These are phyloP conservation scores for Chrysoperla carnea DNA, from an alignment of 1,140 invertebrate genomes.

Conservation along the genomic window DNA sequence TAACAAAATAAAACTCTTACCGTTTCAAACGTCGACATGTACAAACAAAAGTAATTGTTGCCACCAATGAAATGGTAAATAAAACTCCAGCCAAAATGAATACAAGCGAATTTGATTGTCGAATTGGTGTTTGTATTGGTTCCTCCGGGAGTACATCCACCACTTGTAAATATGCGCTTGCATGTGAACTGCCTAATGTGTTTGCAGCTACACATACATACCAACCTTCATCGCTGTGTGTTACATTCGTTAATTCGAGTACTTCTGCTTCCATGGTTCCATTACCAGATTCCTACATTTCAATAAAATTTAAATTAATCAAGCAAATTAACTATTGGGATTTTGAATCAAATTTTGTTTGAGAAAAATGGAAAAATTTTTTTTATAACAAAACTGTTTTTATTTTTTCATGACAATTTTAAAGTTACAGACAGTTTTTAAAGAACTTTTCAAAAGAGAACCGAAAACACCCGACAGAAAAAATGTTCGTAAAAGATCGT, in stretches of 20 bases:
- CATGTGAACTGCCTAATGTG: constrained; percentile 53
- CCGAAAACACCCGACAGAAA: too few relatives aligned
- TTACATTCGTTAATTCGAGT: constrained; percentile 64
- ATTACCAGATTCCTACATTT: not conserved
- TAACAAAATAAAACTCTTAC: constrained; percentile 6
- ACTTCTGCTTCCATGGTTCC: constrained; percentile 40
- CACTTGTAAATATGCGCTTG: constrained; percentile 70
- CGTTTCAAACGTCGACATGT: constrained; percentile 28
- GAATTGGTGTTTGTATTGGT: too few relatives aligned
- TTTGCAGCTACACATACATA: constrained; percentile 83
- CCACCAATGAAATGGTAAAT: constrained; percentile 37
- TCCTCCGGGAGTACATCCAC: constrained; percentile 30
- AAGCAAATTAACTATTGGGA: too few relatives aligned
- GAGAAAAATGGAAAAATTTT: too few relatives aligned
- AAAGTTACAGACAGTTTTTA: too few relatives aligned
- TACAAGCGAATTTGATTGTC: constrained; percentile 17
- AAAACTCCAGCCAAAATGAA: constrained; percentile 37
- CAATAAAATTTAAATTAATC: not conserved
- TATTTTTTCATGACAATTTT: too few relatives aligned
- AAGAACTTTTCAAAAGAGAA: too few relatives aligned
- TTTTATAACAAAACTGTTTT: too few relatives aligned
- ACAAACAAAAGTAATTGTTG: constrained; percentile 33
- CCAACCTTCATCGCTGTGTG: constrained; percentile 75
- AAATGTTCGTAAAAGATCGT: too few relatives aligned
- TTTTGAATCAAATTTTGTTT: too few relatives aligned